phyloP scores from a whole-genome alignment of 2,797 vertebrate species.

The Hippopotamyrus pictus region DNA sequence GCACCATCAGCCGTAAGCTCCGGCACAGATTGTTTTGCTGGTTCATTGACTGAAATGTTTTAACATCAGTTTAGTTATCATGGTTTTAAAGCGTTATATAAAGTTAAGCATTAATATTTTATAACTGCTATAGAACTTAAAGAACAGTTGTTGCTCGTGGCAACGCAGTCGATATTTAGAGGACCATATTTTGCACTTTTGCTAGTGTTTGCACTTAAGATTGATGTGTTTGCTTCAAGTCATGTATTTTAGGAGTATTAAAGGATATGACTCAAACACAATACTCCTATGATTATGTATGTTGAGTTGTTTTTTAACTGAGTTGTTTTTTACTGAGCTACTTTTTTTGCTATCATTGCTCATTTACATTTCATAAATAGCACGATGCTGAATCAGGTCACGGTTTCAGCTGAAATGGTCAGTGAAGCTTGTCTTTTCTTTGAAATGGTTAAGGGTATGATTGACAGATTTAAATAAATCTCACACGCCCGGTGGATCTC shows the following conservation, averaged over 20 bases:
- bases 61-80: not conserved
- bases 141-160: not conserved
- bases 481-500: constrained; percentile 29
- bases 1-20: not conserved
- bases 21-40: not conserved
- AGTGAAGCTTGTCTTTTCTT: constrained; percentile 38
- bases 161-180: not conserved
- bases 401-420: constrained; percentile 23
- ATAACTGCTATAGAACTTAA: not conserved
- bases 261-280: constrained; percentile 3
- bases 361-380: constrained; percentile 36
- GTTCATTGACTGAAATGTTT: not conserved
- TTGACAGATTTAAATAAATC: constrained; percentile 43
- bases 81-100: not conserved
- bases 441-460: constrained; percentile 38
- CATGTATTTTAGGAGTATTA: constrained; percentile 13
- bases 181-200: not conserved
- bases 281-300: constrained; percentile 35
- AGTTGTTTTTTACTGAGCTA: not conserved
- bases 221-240: constrained; percentile 15
- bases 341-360: constrained; percentile 40
- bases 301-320: constrained; percentile 27
- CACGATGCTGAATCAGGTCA: constrained; percentile 22
- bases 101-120: not conserved
- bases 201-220: not conserved